Percentiles rank a stretch among this genome's conserved stretches.
Evolutionary conservation across 2,888 invertebrate species (phyloP).

Genomic region (Xylota segnis): DNA sequence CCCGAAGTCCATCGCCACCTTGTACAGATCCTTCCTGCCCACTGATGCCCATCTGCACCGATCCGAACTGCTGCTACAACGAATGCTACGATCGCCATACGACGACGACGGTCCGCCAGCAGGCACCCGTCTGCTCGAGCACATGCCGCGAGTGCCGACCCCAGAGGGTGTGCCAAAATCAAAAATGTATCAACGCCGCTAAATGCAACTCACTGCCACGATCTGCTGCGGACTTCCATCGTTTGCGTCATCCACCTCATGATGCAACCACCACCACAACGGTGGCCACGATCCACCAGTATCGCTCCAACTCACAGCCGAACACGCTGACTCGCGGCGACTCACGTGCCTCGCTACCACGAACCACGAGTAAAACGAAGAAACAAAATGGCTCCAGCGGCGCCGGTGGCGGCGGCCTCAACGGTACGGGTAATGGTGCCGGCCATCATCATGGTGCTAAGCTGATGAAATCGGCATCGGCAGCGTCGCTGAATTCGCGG

Average conservation of each 20-base stretch:
- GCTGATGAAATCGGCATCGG: slow-evolving; percentile 86
- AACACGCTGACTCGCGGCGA: slow-evolving; percentile 83
- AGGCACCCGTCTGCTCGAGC: slow-evolving; percentile 81
- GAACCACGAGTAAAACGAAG: slow-evolving; percentile 76
- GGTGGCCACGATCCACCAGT: slow-evolving; percentile 77
- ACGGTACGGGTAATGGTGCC: slow-evolving; percentile 77
- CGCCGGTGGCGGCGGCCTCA: slow-evolving; percentile 75
- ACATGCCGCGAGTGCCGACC: slow-evolving; percentile 84
- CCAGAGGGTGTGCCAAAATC: slow-evolving; percentile 83
- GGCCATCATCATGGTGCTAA: slow-evolving; percentile 79
- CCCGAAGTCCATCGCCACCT: slow-evolving; percentile 82
- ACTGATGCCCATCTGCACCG: slow-evolving; percentile 83
- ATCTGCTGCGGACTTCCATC: slow-evolving; percentile 84
- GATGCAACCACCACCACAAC: slow-evolving; percentile 67
- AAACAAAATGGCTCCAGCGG: slow-evolving; percentile 69
- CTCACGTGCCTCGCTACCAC: slow-evolving; percentile 81
- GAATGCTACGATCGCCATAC: slow-evolving; percentile 82
- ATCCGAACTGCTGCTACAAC: slow-evolving; percentile 83
- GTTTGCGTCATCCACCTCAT: slow-evolving; percentile 79
- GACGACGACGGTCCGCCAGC: slow-evolving; percentile 81
- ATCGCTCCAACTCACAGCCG: slow-evolving; percentile 84
- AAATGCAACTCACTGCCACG: slow-evolving; percentile 85
- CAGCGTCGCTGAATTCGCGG: slow-evolving; percentile 88
- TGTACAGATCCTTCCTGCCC: slow-evolving; percentile 84
- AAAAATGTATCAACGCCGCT: slow-evolving; percentile 84